Conservation (phyloP, 2,113 vertebrate genomes). For the Triplophysa tibetana region DNA sequence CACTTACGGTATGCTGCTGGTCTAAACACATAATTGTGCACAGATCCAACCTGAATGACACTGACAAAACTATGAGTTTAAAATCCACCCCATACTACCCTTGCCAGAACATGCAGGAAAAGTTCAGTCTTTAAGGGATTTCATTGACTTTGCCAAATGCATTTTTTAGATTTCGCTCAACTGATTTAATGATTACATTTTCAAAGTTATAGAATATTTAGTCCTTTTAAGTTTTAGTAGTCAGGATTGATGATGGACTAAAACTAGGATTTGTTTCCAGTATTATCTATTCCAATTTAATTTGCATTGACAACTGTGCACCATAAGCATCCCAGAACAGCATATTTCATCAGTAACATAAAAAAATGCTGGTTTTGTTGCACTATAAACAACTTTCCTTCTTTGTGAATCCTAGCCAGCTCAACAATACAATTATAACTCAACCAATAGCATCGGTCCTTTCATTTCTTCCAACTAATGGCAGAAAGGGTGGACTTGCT, state of each 20-base stretch:
- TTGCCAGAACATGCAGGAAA: conserved; percentile 8
- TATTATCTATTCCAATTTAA: background rate
- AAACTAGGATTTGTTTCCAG: too few relatives aligned
- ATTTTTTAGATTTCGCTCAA: too few relatives aligned
- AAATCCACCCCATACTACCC: background rate
- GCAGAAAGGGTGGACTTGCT: too few relatives aligned
- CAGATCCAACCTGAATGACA: conserved; percentile 15
- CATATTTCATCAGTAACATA: background rate
- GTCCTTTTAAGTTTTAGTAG: too few relatives aligned
- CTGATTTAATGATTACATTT: too few relatives aligned
- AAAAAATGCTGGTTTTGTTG: background rate
- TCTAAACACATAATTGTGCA: conserved; percentile 31
- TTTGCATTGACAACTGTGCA: background rate
- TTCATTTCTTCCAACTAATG: too few relatives aligned
- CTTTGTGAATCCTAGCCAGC: background rate
- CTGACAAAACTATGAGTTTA: background rate
- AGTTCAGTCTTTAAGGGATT: background rate
- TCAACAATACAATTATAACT: background rate
- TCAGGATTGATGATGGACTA: too few relatives aligned
- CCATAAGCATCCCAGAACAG: too few relatives aligned
- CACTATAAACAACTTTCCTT: background rate
- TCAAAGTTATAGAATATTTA: too few relatives aligned
- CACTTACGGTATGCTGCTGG: conserved; percentile 3
- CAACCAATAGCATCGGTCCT: too few relatives aligned
- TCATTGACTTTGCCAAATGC: background rate